These are phyloP conservation scores for Macrostomum cliftonense DNA, from an alignment of 2,888 invertebrate species.

Conservation along the genomic window DNA sequence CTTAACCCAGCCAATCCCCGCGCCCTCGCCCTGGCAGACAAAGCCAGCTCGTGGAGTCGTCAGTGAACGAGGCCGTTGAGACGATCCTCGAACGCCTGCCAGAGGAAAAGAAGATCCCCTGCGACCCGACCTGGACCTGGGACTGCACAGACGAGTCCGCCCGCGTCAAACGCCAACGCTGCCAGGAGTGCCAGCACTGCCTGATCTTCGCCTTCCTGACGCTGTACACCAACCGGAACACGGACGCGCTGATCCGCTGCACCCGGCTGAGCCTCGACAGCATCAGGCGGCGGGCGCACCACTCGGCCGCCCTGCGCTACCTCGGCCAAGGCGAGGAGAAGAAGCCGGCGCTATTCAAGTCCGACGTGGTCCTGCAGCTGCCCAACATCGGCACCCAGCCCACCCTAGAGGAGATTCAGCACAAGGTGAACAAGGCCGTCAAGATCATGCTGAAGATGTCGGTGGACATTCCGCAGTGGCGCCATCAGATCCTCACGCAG, in stretches of 20 bases:
- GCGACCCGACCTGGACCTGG: conserved; percentile 27
- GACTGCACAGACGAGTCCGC: conserved; percentile 23
- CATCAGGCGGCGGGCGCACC: conserved; percentile 34
- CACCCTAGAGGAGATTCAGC: conserved; percentile 72
- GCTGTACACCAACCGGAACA: conserved; percentile 64
- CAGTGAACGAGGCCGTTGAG: conserved; percentile 34
- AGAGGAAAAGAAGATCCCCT: conserved; percentile 42
- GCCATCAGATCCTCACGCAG: conserved; percentile 45
- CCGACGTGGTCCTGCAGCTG: conserved; percentile 64
- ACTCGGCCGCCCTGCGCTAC: neutral
- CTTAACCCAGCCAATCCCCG: too few relatives aligned
- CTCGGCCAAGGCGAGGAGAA: conserved; percentile 15
- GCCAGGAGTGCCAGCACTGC: conserved; percentile 32
- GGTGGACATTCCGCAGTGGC: conserved; percentile 78
- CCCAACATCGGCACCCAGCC: conserved; percentile 71
- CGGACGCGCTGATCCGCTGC: conserved; percentile 62
- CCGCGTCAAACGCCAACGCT: conserved; percentile 30
- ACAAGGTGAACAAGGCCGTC: conserved; percentile 58
- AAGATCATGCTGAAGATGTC: conserved; percentile 66
- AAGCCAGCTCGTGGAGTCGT: conserved; percentile 32
- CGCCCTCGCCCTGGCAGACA: too few relatives aligned
- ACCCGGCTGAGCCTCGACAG: conserved; percentile 34
- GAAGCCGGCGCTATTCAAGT: conserved; percentile 47
- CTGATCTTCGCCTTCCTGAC: conserved; percentile 30
- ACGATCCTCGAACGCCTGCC: conserved; percentile 27